Evolutionary conservation across 2,888 invertebrate species (phyloP).

Genomic region (Pherbina coryleti): DNA sequence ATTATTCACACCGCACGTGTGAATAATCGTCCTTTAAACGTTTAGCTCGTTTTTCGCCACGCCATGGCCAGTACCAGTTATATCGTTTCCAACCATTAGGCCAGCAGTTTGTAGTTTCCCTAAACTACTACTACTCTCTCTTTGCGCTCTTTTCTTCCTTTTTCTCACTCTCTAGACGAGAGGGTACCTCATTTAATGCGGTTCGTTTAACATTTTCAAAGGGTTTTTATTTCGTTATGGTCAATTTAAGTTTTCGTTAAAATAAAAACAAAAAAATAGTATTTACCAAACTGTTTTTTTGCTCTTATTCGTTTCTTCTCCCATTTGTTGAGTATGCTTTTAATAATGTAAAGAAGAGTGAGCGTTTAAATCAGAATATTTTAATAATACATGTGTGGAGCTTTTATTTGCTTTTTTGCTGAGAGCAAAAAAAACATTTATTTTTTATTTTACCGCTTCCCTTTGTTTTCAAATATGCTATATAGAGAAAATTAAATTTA

Average conservation of each 20-base stretch:
- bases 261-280: not conserved
- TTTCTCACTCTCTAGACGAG: not conserved
- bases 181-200: slow-evolving; percentile 6
- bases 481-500: no score
- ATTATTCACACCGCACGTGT: slow-evolving; percentile 61
- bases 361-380: no score
- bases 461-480: no score
- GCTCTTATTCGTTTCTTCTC: not conserved
- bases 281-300: not conserved
- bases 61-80: not conserved
- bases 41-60: not conserved
- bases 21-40: slow-evolving; percentile 58
- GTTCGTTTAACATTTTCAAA: slow-evolving; percentile 4
- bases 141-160: not conserved
- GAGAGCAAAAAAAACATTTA: no score
- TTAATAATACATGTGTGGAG: no score
- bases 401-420: no score
- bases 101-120: slow-evolving; percentile 2
- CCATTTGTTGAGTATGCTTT: not conserved
- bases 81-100: not conserved
- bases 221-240: not conserved
- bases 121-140: not conserved
- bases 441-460: no score
- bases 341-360: no score
- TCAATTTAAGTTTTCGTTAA: slow-evolving; percentile 2